Base-by-base conservation (phyloP, 1,140 invertebrate species). In the Drosophila lacteicornis region DNA sequence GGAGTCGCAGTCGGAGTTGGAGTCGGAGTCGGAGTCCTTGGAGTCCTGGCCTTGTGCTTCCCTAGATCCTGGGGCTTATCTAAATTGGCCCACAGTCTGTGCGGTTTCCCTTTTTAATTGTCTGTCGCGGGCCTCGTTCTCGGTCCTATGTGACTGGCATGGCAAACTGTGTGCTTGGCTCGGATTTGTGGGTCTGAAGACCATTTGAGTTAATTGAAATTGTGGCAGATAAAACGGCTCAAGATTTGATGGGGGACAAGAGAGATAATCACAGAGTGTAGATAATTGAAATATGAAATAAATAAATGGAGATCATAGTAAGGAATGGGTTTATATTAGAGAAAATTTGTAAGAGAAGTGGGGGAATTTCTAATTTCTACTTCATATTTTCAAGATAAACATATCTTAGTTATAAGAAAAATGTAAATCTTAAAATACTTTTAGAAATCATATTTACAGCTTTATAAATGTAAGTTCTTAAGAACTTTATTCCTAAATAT, bases 21-120 rank as follows among this genome's bases (percentile, higher is more conserved):
- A 12, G n/a, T 15, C 19, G 43, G 45, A 53, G 53, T 12, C 12
- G 3, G 62, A 49, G 36, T 42, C 53, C 51, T 65, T 33, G 12
- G 38, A 57, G 55, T 43, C 36, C 74, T 56, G 45, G 15, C 42
- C 40, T 30, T 30, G 27, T 38, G 45, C 27, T n/a, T 47, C 36
- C 66, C 66, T 11, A 73, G 58, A 73, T 77, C 75, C 56, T 56
- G 42, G 59, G 22, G 80, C 85, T 88, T 88, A 88, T 88, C 84
- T 88, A 80, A 88, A 88, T 88, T 88, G 80, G 66, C 80, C 75
- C 75, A 50, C 80, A 78, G 79, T 69, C 50, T 82, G 60, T 79
- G 60, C 63, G 78, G 74, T 46, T 84, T 80, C 67, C 49, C 78
- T 49, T 61, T 79, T 68, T 82, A 82, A 82, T 79, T 87, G 83